Base-by-base conservation (phyloP, 2,113 vertebrate species). In the Catharus fuscescens region DNA sequence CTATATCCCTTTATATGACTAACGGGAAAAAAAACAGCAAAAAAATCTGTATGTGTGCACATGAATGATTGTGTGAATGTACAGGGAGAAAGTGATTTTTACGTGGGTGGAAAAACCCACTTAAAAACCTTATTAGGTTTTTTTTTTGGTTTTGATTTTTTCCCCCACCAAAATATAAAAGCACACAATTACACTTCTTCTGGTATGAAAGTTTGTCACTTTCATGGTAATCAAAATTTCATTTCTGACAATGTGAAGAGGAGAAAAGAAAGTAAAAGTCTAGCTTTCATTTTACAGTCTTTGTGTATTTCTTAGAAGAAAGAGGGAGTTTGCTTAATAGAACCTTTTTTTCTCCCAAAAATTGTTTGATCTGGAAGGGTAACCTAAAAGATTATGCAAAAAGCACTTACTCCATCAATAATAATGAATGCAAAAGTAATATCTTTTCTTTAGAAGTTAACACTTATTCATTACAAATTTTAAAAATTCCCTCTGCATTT, bases 231-330 rank as follows among this genome's bases (percentile, higher is more conserved):
- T 57, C 17, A 62, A 47, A 81, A 61, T 72, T 76, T 88, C 9
- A 36, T 86, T 93, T 80, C 80, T 94, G 64, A 54, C 36, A 84
- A 32, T 20, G 14, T 34, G 40, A 91, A 83, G 31, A 69, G 15
- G 6, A 80, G 29, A 16, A 91, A 80, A 91, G 20, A 16, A 84
- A 56, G 18, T n/a, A 54, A 53, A 88, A 54, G 24, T 40, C 38
- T 74, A 74, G 3, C 10, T 89, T 92, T 94, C 7, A 10, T 76
- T 95, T 81, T 29, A 53, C 5, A 38, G 25, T 40, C 21, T 77
- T 16, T 13, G 3, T 59, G 11, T 10, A 6, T 69, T 69, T 31
- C 38, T 69, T 73, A 66, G 62, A 77, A 83, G 10, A 5, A 59
- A 38, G 17, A 65, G 12, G 26, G 7, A 82, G 2, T 60, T 86